Evolutionary conservation across 2,797 vertebrate species (phyloP).

Genomic region (Heliangelus exortis): DNA sequence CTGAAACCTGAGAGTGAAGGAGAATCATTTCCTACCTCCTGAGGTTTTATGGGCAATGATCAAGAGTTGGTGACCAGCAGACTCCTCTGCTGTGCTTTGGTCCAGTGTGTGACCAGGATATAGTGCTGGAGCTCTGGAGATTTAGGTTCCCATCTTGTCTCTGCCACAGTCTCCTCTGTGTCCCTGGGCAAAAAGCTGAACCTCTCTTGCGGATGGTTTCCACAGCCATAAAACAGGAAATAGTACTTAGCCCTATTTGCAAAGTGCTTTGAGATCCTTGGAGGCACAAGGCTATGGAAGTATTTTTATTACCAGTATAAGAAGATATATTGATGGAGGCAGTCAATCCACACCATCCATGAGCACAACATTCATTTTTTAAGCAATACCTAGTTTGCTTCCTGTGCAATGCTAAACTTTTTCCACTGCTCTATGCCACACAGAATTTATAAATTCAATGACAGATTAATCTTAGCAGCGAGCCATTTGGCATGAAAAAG

Average conservation of each 20-base stretch:
- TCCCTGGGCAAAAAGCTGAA: slow-evolving; percentile 26
- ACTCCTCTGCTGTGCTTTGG: not conserved
- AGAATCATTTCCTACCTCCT: not conserved
- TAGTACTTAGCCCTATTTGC: slow-evolving; percentile 10
- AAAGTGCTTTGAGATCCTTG: slow-evolving; percentile 49
- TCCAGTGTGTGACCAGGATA: not conserved
- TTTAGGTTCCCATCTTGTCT: not conserved
- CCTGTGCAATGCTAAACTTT: slow-evolving; percentile 64
- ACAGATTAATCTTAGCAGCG: slow-evolving; percentile 68
- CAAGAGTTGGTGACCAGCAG: not conserved
- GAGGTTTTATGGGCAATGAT: not conserved
- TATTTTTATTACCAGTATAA: slow-evolving; percentile 44
- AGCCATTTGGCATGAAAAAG: slow-evolving; percentile 72
- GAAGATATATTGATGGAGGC: slow-evolving; percentile 51
- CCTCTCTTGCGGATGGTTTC: not conserved
- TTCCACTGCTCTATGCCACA: slow-evolving; percentile 40
- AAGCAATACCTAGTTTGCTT: slow-evolving; percentile 55
- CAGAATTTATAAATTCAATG: slow-evolving; percentile 71
- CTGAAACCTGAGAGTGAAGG: rapidly evolving
- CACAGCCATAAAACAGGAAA: slow-evolving; percentile 1
- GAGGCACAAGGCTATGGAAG: slow-evolving; percentile 44
- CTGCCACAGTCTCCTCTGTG: not conserved
- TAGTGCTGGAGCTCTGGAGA: not conserved
- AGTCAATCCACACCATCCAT: slow-evolving; percentile 50
- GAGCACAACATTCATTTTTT: slow-evolving; percentile 28